Percentiles rank a stretch among this genome's conserved stretches.
phyloP scores from a whole-genome alignment of 2,888 invertebrate species.

The Dryococelus australis region DNA sequence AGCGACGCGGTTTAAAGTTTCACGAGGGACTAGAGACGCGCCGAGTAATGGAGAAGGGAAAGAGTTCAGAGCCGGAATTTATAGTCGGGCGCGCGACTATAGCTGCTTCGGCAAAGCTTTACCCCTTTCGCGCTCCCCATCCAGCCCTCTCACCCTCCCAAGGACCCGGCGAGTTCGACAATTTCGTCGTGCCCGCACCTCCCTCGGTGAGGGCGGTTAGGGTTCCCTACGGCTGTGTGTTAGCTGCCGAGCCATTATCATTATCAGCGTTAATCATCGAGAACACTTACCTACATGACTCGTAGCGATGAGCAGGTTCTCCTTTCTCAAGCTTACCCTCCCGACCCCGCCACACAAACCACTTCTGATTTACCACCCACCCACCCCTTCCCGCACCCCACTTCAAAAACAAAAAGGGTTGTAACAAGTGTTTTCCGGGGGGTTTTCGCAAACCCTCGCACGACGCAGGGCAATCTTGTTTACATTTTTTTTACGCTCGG shows the following conservation, averaged over 20 bases:
- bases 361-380: constrained; percentile 5
- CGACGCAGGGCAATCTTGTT: background rate
- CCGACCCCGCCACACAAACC: background rate
- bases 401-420: constrained; percentile 16
- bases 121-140: background rate
- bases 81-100: background rate
- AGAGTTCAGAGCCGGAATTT: background rate
- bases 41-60: constrained; percentile 16
- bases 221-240: background rate
- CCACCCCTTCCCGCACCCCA: background rate
- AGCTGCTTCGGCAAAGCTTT: background rate
- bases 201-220: background rate
- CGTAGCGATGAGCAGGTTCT: background rate
- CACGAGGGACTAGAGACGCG: background rate
- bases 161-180: background rate
- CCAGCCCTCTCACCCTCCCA: background rate
- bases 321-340: no score
- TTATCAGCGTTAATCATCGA: constrained; percentile 3
- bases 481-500: background rate
- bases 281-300: background rate
- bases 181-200: background rate
- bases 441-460: background rate
- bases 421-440: background rate
- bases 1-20: constrained; percentile 8
- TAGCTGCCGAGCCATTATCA: background rate